Evolutionary conservation across 2,113 vertebrate genomes (phyloP).

Genomic region (Spea bombifrons): DNA sequence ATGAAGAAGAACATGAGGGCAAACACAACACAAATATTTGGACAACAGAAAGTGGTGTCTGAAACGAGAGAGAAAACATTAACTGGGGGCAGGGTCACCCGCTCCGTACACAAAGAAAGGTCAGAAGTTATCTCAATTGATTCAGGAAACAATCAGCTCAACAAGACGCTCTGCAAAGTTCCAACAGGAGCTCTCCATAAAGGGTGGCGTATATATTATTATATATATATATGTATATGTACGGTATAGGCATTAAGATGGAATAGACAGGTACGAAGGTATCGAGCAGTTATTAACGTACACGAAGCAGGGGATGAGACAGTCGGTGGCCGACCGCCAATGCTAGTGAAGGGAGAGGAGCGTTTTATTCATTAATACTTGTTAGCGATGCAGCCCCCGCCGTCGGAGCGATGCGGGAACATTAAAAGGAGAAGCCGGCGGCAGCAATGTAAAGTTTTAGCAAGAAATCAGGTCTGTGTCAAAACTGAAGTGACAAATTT

Average conservation of each 20-base stretch:
- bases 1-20: not conserved
- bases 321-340: not conserved
- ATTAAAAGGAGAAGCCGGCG: conserved; percentile 27
- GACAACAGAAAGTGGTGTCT: not conserved
- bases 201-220: not conserved
- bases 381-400: conserved; percentile 14
- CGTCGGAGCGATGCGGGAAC: conserved; percentile 1
- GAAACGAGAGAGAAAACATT: not conserved
- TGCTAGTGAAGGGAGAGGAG: not conserved
- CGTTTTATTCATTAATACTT: not conserved
- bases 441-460: conserved; percentile 57
- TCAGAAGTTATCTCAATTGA: conserved; percentile 19
- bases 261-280: too few species aligned
- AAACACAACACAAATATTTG: not conserved
- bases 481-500: conserved; percentile 72
- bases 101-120: not conserved
- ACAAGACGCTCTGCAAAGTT: not conserved
- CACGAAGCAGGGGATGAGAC: not conserved
- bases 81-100: not conserved
- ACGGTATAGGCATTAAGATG: too few species aligned
- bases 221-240: not conserved
- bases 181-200: not conserved
- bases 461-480: conserved; percentile 72
- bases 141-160: conserved; percentile 17
- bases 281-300: too few species aligned